Percentiles rank a stretch among this genome's conserved stretches.
phyloP scores from a whole-genome alignment of 2,113 vertebrate species.

The Hymenochirus boettgeri region DNA sequence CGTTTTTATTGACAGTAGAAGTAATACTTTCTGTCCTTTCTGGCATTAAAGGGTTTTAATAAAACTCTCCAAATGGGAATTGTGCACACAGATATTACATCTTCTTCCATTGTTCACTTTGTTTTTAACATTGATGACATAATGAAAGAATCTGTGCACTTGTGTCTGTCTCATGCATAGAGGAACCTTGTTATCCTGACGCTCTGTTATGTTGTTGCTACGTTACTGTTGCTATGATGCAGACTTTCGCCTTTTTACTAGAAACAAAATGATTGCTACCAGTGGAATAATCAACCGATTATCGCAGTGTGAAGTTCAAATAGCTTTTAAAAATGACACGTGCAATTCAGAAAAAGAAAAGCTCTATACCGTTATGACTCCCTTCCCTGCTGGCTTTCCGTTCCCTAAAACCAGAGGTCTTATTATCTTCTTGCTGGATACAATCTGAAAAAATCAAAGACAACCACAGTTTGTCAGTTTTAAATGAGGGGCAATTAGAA shows the following conservation, averaged over 20 bases:
- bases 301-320: conserved; percentile 25
- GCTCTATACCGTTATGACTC: conserved; percentile 77
- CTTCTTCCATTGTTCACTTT: conserved; percentile 8
- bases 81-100: not conserved
- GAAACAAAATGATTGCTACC: conserved; percentile 54
- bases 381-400: conserved; percentile 93
- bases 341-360: conserved; percentile 11
- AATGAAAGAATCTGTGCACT: conserved; percentile 20
- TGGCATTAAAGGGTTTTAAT: not conserved
- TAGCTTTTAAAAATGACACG: conserved; percentile 40
- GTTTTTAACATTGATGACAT: conserved; percentile 20
- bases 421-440: conserved; percentile 96
- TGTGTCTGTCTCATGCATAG: conserved; percentile 18
- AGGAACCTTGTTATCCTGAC: conserved; percentile 25
- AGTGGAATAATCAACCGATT: conserved; percentile 45
- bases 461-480: not conserved
- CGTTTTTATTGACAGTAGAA: too few species aligned
- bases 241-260: conserved; percentile 53
- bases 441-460: conserved; percentile 68
- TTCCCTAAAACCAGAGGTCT: conserved; percentile 82
- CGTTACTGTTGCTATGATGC: conserved; percentile 67
- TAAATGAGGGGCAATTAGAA: not conserved
- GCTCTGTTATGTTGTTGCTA: conserved; percentile 57
- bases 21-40: not conserved
- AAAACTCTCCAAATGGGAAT: not conserved